Evolutionary conservation across 2,888 invertebrate genomes (phyloP).

Genomic region (Girardia tigrina): DNA sequence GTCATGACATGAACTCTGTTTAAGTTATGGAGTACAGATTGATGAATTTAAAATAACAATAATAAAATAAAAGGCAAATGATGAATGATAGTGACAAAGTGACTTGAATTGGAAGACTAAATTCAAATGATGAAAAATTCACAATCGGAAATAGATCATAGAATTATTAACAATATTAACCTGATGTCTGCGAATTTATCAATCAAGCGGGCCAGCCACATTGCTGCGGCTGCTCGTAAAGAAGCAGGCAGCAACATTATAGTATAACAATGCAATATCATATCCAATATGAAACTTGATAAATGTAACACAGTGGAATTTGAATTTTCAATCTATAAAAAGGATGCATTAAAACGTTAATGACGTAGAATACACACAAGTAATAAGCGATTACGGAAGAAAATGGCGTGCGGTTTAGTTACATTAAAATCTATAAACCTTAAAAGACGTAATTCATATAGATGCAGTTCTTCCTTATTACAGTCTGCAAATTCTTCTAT

Average conservation of each 20-base stretch:
- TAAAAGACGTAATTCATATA: not conserved
- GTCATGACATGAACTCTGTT: too few species aligned
- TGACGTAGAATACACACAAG: not conserved
- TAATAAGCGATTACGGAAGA: not conserved
- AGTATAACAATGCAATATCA: constrained; percentile 26
- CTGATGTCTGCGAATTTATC: not conserved
- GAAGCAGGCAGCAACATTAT: not conserved
- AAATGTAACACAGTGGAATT: constrained; percentile 12
- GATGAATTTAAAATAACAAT: too few species aligned
- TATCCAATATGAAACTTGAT: constrained; percentile 32
- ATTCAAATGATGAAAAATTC: too few species aligned
- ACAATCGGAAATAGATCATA: too few species aligned
- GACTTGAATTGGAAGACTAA: too few species aligned
- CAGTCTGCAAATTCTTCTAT: not conserved
- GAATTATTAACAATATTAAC: too few species aligned
- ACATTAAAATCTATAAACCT: not conserved
- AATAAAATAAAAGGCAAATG: too few species aligned
- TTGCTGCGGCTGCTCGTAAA: constrained; percentile 27
- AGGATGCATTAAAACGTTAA: not conserved
- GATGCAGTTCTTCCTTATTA: not conserved
- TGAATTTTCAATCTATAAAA: not conserved
- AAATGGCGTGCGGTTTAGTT: not conserved
- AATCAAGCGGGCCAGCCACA: constrained; percentile 29
- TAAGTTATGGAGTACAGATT: too few species aligned
- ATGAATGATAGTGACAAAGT: too few species aligned